Evolutionary conservation across 2,797 vertebrate genomes (phyloP), one percentile per base, ranked within the genome.

Genomic region (Sebastes cheni): DNA sequence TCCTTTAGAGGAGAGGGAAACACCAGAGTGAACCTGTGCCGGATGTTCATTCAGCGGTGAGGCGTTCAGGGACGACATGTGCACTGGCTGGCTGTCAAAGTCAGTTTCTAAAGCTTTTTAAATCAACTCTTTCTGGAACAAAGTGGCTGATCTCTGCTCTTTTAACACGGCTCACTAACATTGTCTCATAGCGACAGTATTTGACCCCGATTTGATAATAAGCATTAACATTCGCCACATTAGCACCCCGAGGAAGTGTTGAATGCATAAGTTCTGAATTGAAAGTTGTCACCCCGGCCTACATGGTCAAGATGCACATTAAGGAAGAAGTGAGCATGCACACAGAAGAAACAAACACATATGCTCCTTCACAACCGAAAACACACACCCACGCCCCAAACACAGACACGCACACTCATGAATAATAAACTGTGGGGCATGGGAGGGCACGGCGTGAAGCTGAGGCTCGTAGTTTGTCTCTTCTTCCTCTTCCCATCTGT

Each of bases 181-280:
- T 6, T 42, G 61, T 65, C 50, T 60, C 71, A 66, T 8, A 67
- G 64, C 59, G 3, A 75, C 68, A 67, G 23, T 81, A 62, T 80
- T 67, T 73, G 62, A 39, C 39, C 62, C 66, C 23, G n/a, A 70
- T 39, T 56, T 61, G 77, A 84, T 84, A 68, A 86, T 68, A 60
- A 83, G 79, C 50, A 2, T 79, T 76, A 87, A 79, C 75, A 65
- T 67, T 77, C 13, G 3, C 50, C 72, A 67, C 75, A 82, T 86
- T 69, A 46, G 18, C 56, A 34, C 70, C 60, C 60, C 0, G n/a
- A 77, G 66, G 85, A 75, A 56, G 77, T 25, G 23, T 29, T 75
- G 60, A 81, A 88, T 81, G 72, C 84, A 86, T 79, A 75, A 83
- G 68, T 75, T 83, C 69, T n/a, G 36, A 88, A 78, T 11, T 64